Evolutionary conservation across 35 echinoderm and acorn worm genomes (phyloP), one percentile per base, ranked within the genome.

Genomic region (Anneissia japonica): DNA sequence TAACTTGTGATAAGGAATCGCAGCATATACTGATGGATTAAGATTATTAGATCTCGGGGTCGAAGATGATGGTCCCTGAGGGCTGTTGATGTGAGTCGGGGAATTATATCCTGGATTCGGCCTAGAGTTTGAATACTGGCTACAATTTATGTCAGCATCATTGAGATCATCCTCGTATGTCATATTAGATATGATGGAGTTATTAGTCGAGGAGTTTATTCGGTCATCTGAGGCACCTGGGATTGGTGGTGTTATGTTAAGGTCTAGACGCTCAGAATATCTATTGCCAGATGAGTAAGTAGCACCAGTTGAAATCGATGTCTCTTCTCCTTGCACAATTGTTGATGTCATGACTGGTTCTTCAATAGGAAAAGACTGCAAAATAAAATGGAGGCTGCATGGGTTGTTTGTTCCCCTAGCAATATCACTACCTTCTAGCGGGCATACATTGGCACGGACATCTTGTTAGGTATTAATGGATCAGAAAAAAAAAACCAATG

Each of bases 1-100:
- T 37, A 77, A 40, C 30, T 86, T 86, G n/a, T 73, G 38, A 81
- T 83, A 92, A 28, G 90, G 90, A 77, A 85, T 87, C n/a, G 90
- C 85, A 16, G 85, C 83, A 72, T 92, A 92, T 31, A 82, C 85
- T 77, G 90, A 72, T n/a, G 85, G 76, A 17, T 40, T 74, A 29
- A 92, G 77, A 39, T 37, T 51, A 39, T 74, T 75, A 36, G 51
- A 37, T 38, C 56, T 31, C 16, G 45, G 80, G 29, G 55, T 82
- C 37, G 51, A 81, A 35, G 30, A 37, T 35, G 37, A 40, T 30
- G 35, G 77, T 6, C 80, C 87, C 23, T 83, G 56, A 23, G 46
- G 38, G 21, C 51, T 64, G 51, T 64, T 23, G 26, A 64, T 64
- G 21, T 64, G 51, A 64, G 51, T 64, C 26, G 51, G 51, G 26